A percentile compares a stretch with the other conserved stretches of the same genome.
Conservation (phyloP, 1,140 invertebrate species). For the Gyrodactylus salaris region DNA sequence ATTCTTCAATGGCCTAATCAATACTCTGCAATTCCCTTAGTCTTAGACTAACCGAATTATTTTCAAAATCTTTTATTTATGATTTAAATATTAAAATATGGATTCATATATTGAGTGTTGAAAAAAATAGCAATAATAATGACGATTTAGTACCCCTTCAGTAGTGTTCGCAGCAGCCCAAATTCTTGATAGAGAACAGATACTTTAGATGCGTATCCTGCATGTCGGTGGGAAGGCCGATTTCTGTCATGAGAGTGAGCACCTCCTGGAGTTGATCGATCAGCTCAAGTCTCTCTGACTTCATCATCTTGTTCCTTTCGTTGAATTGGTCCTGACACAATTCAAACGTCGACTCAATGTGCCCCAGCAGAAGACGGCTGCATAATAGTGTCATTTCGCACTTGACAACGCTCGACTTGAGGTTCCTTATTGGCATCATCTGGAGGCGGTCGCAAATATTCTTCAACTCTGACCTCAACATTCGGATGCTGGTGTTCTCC, state of each 20-base stretch:
- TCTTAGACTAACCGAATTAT: no score
- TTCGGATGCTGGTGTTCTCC: background rate
- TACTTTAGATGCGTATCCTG: background rate
- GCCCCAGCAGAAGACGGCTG: background rate
- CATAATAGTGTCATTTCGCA: background rate
- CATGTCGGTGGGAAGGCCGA: background rate
- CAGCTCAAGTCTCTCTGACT: background rate
- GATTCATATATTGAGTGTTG: no score
- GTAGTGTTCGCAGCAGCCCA: background rate
- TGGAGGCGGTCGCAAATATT: background rate
- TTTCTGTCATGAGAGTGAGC: background rate
- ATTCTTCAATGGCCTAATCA: no score
- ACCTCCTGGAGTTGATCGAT: background rate
- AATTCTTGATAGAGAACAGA: background rate
- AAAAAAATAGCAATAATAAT: no score
- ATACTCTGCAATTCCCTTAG: no score
- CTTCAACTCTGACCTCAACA: background rate
- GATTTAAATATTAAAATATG: no score
- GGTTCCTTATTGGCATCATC: background rate
- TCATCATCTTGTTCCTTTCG: background rate
- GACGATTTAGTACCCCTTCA: no score
- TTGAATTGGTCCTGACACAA: background rate
- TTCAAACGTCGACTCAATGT: background rate
- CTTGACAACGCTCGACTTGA: background rate
- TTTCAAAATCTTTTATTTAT: no score